Conservation (phyloP, 1,140 invertebrate genomes). For the Neodiprion virginianus region DNA sequence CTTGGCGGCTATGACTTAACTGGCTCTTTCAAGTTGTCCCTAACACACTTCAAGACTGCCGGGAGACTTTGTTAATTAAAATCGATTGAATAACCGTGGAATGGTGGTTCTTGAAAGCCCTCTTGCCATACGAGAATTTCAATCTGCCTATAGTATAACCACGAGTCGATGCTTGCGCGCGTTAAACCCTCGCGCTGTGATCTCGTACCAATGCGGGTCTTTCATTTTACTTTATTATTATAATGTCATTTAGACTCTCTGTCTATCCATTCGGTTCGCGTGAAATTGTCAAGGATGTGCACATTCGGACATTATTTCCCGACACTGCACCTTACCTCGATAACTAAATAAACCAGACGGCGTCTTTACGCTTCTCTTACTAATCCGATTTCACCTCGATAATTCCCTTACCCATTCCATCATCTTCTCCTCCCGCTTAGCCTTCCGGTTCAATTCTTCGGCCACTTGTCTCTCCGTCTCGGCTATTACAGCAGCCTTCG, state of each 20-base stretch:
- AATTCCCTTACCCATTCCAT: conserved; percentile 57
- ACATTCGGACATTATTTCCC: too few species aligned
- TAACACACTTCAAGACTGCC: background rate
- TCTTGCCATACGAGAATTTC: background rate
- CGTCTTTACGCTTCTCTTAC: too few species aligned
- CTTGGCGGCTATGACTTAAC: background rate
- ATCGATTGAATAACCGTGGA: background rate
- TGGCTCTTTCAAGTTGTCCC: background rate
- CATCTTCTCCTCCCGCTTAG: conserved; percentile 57
- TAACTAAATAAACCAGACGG: too few species aligned
- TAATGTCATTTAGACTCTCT: too few species aligned
- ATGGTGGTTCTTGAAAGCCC: background rate
- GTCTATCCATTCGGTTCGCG: too few species aligned
- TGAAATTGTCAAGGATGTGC: too few species aligned
- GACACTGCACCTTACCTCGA: too few species aligned
- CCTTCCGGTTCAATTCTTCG: conserved; percentile 50
- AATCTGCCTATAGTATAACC: too few species aligned
- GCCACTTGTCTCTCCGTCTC: conserved; percentile 54
- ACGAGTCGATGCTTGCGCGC: too few species aligned
- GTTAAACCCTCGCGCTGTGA: too few species aligned
- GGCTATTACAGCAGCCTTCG: conserved; percentile 54
- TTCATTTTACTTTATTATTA: background rate
- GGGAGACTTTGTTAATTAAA: background rate
- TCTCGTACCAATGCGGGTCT: background rate
- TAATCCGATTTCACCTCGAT: background rate